phyloP scores from a whole-genome alignment of 2,888 invertebrate genomes.

The Polydrusus pterygomalis region DNA sequence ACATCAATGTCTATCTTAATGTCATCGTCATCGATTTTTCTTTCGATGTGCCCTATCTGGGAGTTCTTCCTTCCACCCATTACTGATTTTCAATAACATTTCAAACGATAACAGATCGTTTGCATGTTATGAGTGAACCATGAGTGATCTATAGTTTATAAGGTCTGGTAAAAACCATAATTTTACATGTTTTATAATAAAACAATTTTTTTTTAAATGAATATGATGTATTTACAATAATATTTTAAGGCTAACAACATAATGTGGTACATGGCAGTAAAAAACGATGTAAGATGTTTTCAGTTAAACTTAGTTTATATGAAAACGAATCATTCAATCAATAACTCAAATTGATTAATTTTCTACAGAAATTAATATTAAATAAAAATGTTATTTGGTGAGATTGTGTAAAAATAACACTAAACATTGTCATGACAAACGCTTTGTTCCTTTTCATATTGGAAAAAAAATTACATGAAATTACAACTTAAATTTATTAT shows the following conservation, averaged over 20 bases:
- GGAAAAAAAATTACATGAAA: neutral
- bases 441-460: conserved; percentile 3
- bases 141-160: no score
- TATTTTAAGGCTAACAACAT: conserved; percentile 34
- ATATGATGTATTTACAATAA: conserved; percentile 41
- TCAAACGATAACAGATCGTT: no score
- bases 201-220: conserved; percentile 26
- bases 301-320: neutral
- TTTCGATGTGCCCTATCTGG: no score
- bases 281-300: conserved; percentile 3
- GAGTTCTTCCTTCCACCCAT: no score
- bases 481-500: no score
- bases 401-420: conserved; percentile 17
- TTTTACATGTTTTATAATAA: neutral
- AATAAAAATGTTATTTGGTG: conserved; percentile 17
- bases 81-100: no score
- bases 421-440: conserved; percentile 20
- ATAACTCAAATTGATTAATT: neutral
- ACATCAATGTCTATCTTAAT: no score
- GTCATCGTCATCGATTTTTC: no score
- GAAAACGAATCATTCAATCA: neutral
- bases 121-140: no score
- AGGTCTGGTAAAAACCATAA: no score
- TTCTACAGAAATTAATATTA: neutral
- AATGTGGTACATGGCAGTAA: conserved; percentile 37